Evolutionary conservation across 2,113 vertebrate genomes (phyloP).

Genomic region (Hippolais icterina): DNA sequence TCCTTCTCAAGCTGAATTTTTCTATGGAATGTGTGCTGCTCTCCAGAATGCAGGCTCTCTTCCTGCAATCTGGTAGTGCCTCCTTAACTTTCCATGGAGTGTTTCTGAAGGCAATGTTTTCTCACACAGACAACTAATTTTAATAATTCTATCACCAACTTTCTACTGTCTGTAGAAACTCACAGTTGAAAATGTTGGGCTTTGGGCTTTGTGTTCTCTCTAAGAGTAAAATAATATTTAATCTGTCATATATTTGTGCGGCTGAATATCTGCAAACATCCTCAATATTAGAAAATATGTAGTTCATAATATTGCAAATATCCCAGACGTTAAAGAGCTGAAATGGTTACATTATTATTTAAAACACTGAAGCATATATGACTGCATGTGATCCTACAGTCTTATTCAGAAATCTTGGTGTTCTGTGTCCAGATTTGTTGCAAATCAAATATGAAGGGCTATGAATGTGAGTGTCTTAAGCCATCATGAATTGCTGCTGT

Average conservation of each 20-base stretch:
- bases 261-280: background rate
- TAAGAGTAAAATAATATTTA: background rate
- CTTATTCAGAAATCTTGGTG: background rate
- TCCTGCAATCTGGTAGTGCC: background rate
- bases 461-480: conserved; percentile 9
- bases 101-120: background rate
- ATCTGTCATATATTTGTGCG: background rate
- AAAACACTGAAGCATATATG: background rate
- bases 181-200: background rate
- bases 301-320: background rate
- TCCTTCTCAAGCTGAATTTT: background rate
- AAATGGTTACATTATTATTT: background rate
- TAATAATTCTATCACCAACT: background rate
- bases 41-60: background rate
- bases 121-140: background rate
- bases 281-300: background rate
- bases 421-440: background rate
- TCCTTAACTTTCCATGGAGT: background rate
- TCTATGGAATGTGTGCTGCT: background rate
- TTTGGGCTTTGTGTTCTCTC: background rate
- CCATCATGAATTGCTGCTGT: background rate
- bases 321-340: background rate
- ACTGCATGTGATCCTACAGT: background rate
- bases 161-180: background rate
- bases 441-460: conserved; percentile 15